Base-by-base conservation (phyloP, 2,888 invertebrate species). In the Drosophila gaucha region DNA sequence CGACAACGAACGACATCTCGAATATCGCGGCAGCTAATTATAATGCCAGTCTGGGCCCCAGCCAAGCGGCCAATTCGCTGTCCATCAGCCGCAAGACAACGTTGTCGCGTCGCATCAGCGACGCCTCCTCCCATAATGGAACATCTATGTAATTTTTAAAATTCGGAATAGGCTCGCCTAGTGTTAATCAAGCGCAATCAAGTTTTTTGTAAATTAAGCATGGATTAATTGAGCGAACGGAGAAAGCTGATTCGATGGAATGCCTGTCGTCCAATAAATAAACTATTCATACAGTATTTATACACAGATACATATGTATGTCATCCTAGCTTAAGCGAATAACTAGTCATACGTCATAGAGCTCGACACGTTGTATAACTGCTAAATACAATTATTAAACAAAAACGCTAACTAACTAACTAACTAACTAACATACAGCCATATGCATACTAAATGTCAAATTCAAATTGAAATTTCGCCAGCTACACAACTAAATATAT, bases 1-100 rank as follows among this genome's bases (percentile, higher is more conserved):
- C 96, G 0, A 96, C 96, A 1, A 93, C 95, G 76, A 96, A 96
- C 80, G 96, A 96, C 87, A 94, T 96, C 83, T 96, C 96, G 0
- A 96, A 96, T 89, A 89, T 90, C 10, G 12, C 65, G 6, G 6
- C 96, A 8, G 96, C 96, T 41, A 96, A 96, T 89, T 93, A 95
- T 26, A 93, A 93, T 84, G 94, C 94, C 14, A 67, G 64, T 16
- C 56, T 63, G 52, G 80, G 76, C n/a, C 54, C 70, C 22, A 78
- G 74, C 14, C 75, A 64, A 43, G 54, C 67, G 92, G 67, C 46
- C 90, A 93, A 86, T 9, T 41, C 89, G 6, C 93, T 94, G 1
- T 91, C 84, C 22, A 75, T 94, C 0, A 93, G 94, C 57, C 88
- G 90, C 46, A 92, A 91, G 74, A 72, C 84, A 26, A 84, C 91